phyloP scores from a whole-genome alignment of 1,140 invertebrate species.

The Drosophila nigromelanica region DNA sequence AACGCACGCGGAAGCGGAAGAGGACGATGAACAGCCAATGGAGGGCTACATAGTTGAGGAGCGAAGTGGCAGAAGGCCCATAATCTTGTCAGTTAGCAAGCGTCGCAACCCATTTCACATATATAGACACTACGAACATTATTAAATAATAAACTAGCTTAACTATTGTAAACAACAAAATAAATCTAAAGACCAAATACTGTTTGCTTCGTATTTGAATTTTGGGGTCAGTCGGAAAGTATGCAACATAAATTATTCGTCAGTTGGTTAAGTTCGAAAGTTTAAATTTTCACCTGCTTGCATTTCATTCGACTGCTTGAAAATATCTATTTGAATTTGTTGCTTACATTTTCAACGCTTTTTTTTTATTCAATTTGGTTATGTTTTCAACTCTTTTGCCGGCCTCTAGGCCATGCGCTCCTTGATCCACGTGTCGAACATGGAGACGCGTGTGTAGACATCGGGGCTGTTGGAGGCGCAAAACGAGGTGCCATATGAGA shows the following conservation, averaged over 20 bases:
- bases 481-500: slow-evolving; percentile 89
- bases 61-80: slow-evolving; percentile 9
- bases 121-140: slow-evolving; percentile 9
- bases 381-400: not conserved
- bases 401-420: slow-evolving; percentile 59
- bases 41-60: slow-evolving; percentile 13
- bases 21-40: not conserved
- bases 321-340: no score
- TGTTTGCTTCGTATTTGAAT: not conserved
- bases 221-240: not conserved
- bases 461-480: slow-evolving; percentile 84
- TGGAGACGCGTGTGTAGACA: slow-evolving; percentile 85
- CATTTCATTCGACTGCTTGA: no score
- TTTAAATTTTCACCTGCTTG: no score
- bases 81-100: slow-evolving; percentile 23
- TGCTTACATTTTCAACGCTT: no score
- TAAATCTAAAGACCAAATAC: not conserved
- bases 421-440: slow-evolving; percentile 85
- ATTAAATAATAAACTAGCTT: not conserved
- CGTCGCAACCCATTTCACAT: slow-evolving; percentile 14
- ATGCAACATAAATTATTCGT: slow-evolving; percentile 3
- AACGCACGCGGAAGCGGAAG: not conserved
- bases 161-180: not conserved
- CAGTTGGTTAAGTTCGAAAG: no score
- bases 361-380: no score